Evolutionary conservation across 2,888 invertebrate genomes (phyloP).

Genomic region (Aelia acuminata): DNA sequence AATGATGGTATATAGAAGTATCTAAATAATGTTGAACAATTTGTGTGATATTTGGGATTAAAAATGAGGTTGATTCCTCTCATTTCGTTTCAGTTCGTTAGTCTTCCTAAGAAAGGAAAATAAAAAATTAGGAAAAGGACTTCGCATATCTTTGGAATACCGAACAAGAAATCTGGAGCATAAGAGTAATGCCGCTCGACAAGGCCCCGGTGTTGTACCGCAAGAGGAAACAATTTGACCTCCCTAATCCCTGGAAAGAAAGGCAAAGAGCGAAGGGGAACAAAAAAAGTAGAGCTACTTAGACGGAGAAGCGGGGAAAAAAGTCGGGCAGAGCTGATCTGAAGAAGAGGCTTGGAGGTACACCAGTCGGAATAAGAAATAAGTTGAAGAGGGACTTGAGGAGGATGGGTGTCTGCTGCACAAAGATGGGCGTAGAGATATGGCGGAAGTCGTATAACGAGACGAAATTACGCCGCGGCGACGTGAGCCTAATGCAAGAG

Average conservation of each 20-base stretch:
- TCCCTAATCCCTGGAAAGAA: constrained; percentile 28
- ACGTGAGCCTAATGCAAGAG: constrained; percentile 16
- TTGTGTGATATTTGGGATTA: not conserved
- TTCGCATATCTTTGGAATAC: not conserved
- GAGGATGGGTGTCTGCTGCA: not conserved
- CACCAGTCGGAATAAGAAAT: not conserved
- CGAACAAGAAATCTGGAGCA: not conserved
- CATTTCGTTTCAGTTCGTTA: too few relatives aligned
- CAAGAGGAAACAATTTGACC: constrained; percentile 10
- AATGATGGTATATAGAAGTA: too few relatives aligned
- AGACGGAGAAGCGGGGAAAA: not conserved
- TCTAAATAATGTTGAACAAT: not conserved
- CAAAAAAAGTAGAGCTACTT: not conserved
- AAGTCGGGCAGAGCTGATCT: not conserved
- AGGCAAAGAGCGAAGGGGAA: not conserved
- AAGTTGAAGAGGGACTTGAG: not conserved
- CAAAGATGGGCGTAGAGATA: not conserved
- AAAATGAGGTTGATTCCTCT: not conserved
- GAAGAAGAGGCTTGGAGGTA: not conserved
- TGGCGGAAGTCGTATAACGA: constrained; percentile 5
- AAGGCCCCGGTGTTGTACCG: not conserved
- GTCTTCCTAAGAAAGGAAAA: not conserved
- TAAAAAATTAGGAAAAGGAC: not conserved
- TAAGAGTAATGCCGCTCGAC: not conserved
- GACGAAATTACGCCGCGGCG: not conserved